Evolutionary conservation across 2,888 invertebrate genomes (phyloP), one percentile per base, ranked within the genome.

Genomic region (Poecilobothrus nobilitatus): DNA sequence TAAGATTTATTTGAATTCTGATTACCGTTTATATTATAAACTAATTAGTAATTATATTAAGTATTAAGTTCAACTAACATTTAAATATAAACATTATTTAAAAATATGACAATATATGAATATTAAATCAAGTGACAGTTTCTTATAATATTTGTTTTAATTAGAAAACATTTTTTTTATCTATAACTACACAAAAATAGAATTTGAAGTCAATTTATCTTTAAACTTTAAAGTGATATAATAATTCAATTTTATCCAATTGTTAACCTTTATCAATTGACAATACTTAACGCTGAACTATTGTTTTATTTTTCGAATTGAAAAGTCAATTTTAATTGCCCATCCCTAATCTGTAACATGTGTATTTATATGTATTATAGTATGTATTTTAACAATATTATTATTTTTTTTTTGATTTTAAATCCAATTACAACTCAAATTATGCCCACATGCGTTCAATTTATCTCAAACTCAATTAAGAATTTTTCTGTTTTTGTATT

Each of bases 401-500:
- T 53, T 53, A 15, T 15, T 18, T 9, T 15, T 53, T 53, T 53
- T 53, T 53, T 53, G 9, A n/a, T 53, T 53, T 53, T 6, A 53
- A 53, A 53, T 53, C 53, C 53, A 53, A 53, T 53, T 53, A 18
- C 18, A 53, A 18, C 18, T 18, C n/a, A 15, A 53, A 53, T 53
- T 53, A 53, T 53, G 53, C 53, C 53, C 53, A 53, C 53, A 53
- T 53, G 53, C 53, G 53, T 53, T 53, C n/a, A 53, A 53, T 53
- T 53, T 53, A 53, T n/a, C 15, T 53, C 53, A 53, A 53, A 53
- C 53, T 53, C 53, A 53, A 53, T 53, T 53, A 53, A 53, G 53
- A 53, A 6, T n/a, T n/a, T 12, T 18, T 53, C 9, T 53, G 7
- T 53, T 53, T 53, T 53, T 53, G 2, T 12, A 53, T 53, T 12